Evolutionary conservation across 2,888 invertebrate species (phyloP).

Genomic region (Leucophenga maculata): DNA sequence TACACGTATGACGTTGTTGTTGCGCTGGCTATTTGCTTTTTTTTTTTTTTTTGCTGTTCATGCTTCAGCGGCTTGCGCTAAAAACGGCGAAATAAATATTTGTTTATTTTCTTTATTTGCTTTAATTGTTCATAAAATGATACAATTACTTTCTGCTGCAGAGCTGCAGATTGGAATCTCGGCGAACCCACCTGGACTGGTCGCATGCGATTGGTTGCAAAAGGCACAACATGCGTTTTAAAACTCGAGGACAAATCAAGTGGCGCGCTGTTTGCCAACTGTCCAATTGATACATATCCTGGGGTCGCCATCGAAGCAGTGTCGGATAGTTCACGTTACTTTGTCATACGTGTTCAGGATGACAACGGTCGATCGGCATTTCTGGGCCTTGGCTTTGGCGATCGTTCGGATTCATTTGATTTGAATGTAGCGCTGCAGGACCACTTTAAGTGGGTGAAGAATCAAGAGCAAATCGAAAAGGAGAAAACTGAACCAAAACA

Average conservation of each 20-base stretch:
- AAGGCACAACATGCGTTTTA: constrained; percentile 88
- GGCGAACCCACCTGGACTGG: constrained; percentile 99
- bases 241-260: constrained; percentile 96
- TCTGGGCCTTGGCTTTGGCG: constrained; percentile 97
- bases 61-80: constrained; percentile 18
- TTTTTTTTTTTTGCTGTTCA: constrained; percentile 14
- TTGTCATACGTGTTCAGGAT: constrained; percentile 95
- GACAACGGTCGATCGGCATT: constrained; percentile 93
- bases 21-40: constrained; percentile 32
- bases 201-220: constrained; percentile 91
- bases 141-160: constrained; percentile 69
- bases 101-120: neutral
- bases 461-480: constrained; percentile 84
- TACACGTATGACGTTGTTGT: constrained; percentile 36
- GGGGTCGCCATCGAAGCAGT: constrained; percentile 96
- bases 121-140: neutral
- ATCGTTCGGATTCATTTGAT: constrained; percentile 98
- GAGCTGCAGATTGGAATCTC: constrained; percentile 99
- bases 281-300: constrained; percentile 96
- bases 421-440: constrained; percentile 98
- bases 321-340: constrained; percentile 97
- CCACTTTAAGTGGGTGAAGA: constrained; percentile 95
- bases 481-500: constrained; percentile 84
- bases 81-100: constrained; percentile 13
- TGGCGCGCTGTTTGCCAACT: constrained; percentile 96